phyloP scores from a whole-genome alignment of 2,113 vertebrate genomes.

The Saguinus imperator region DNA sequence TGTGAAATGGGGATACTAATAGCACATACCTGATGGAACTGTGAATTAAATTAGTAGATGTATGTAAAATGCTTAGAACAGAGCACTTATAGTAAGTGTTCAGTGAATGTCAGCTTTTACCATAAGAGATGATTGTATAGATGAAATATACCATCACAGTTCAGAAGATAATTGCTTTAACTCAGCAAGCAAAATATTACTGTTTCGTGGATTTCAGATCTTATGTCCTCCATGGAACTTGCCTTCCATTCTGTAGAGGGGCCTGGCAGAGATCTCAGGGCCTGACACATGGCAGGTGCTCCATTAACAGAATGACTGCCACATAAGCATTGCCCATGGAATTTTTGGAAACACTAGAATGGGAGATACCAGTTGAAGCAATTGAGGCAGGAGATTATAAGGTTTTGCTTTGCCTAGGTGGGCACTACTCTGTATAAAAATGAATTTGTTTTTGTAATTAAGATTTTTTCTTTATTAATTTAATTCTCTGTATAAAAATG shows the following conservation, averaged over 20 bases:
- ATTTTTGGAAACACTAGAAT: neutral
- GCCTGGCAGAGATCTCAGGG: neutral
- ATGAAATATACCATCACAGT: neutral
- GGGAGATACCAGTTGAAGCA: neutral
- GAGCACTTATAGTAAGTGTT: neutral
- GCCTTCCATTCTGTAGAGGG: neutral
- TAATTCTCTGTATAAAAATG: neutral
- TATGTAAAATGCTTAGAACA: neutral
- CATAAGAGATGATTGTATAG: neutral
- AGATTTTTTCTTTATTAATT: neutral
- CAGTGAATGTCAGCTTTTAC: neutral
- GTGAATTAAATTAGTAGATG: neutral
- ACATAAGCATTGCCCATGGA: fast-evolving
- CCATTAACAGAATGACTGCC: neutral
- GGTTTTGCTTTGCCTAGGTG: neutral
- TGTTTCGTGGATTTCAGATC: neutral
- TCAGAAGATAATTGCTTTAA: neutral
- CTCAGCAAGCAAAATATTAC: neutral
- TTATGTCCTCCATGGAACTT: neutral
- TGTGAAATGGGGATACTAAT: neutral
- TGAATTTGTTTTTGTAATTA: neutral
- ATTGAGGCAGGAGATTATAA: neutral
- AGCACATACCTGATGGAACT: neutral
- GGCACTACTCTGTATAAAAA: neutral
- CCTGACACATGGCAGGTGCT: neutral